Evolutionary conservation across 2,113 vertebrate species (phyloP), one percentile per base, ranked within the genome.

Genomic region (Misgurnus mizolepis): DNA sequence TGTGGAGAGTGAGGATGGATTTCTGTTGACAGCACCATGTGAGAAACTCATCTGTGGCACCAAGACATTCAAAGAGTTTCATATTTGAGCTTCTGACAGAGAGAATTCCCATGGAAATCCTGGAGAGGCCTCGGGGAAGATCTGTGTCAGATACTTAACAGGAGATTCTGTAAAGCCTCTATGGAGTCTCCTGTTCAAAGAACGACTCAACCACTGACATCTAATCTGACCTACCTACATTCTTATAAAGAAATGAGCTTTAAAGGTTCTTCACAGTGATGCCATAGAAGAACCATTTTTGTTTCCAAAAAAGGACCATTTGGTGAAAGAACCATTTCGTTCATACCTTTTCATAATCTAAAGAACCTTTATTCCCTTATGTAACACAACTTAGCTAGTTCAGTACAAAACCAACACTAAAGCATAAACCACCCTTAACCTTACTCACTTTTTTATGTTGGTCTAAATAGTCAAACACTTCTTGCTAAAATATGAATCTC

Each of bases 31-130:
- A 53, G 80, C 45, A 77, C 66, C 77, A 80, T 74, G 82, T 82
- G 80, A 86, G 67, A 84, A 81, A 73, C 60, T 79, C 85, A 86
- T 83, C 70, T 86, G 76, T 72, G 72, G 12, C 79, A 70, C 61
- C 0, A 50, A 76, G 67, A 60, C 55, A 56, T 69, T 67, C 74
- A 45, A 56, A 18, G 66, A 69, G 73, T 62, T 80, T 73, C 62
- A 84, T 18, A 73, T 62, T 15, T 27, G 53, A 43, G 67, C 27
- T 58, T 47, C 43, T 56, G 58, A 53, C 60, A 73, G 14, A n/a
- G 12, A 65, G 17, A 81, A 62, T 78, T 81, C 61, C 40, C 62
- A 69, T 67, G 55, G 14, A 67, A 81, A 68, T 66, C 69, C 60
- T 60, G 39, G 58, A 75, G 69, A 70, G 27, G 73, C 69, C 83